Evolutionary conservation across 2,888 invertebrate species (phyloP).

Genomic region (Lasius fuliginosus): DNA sequence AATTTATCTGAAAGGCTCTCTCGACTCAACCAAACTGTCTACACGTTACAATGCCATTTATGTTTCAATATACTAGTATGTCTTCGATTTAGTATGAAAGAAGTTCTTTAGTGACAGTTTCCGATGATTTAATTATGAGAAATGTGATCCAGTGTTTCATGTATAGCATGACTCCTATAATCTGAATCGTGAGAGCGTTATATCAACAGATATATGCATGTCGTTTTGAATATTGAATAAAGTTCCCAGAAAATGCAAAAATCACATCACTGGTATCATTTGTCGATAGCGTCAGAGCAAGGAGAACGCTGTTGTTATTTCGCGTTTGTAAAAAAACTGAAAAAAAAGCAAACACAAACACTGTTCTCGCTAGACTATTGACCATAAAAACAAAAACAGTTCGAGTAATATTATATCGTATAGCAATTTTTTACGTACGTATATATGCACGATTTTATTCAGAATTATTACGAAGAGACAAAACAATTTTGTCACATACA

Average conservation of each 20-base stretch:
- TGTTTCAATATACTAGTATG: neutral
- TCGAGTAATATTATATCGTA: conserved; percentile 9
- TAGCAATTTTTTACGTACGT: neutral
- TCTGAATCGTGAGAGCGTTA: neutral
- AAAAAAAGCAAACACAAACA: neutral
- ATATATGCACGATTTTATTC: neutral
- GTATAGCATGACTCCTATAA: conserved; percentile 20
- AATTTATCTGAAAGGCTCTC: neutral
- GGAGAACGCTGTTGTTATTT: conserved; percentile 7
- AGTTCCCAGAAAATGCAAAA: neutral
- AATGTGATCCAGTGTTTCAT: conserved; percentile 2
- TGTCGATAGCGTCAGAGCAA: neutral
- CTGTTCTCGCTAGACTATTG: neutral
- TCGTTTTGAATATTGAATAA: conserved; percentile 15
- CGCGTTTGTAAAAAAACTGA: neutral
- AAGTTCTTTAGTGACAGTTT: conserved; percentile 5
- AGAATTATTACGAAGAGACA: neutral
- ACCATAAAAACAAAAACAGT: neutral
- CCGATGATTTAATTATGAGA: neutral
- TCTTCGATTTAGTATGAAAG: conserved; percentile 4
- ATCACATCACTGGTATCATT: neutral
- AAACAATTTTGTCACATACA: conserved; percentile 17
- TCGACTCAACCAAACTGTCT: neutral
- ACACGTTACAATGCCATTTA: neutral
- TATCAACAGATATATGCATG: neutral